Conservation (phyloP, 2,888 invertebrate genomes). For the Dasypogon diadema region DNA sequence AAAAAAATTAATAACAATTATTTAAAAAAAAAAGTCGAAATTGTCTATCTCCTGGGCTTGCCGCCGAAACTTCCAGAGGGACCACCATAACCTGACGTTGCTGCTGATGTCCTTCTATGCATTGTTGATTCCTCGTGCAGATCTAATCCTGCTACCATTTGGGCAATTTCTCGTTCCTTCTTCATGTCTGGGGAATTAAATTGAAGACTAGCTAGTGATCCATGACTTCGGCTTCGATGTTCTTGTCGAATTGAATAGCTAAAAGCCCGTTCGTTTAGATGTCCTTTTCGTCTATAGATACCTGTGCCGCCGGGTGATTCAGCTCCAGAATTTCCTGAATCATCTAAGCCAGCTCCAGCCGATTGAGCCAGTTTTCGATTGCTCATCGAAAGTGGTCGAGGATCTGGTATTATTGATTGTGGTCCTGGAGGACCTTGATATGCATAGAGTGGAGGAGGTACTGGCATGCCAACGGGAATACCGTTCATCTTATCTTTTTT, state of each 20-base stretch:
- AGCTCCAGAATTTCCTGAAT: slow-evolving; percentile 70
- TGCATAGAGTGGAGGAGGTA: slow-evolving; percentile 71
- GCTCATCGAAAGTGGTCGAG: slow-evolving; percentile 71
- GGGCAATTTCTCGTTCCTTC: slow-evolving; percentile 92
- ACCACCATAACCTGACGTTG: slow-evolving; percentile 57
- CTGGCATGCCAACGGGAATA: slow-evolving; percentile 69
- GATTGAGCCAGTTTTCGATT: slow-evolving; percentile 77
- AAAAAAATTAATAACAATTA: slow-evolving; percentile 24
- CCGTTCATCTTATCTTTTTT: slow-evolving; percentile 68
- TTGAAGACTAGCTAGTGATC: slow-evolving; percentile 90
- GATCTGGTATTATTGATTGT: slow-evolving; percentile 74
- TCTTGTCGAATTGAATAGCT: slow-evolving; percentile 95
- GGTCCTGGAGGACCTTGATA: slow-evolving; percentile 67
- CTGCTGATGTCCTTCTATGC: slow-evolving; percentile 61
- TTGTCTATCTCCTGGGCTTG: slow-evolving; percentile 66
- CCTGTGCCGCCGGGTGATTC: slow-evolving; percentile 78
- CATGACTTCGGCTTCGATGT: slow-evolving; percentile 92
- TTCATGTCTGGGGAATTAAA: slow-evolving; percentile 89
- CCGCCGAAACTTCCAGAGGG: slow-evolving; percentile 65
- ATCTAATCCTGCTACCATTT: slow-evolving; percentile 91
- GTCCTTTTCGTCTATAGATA: slow-evolving; percentile 92
- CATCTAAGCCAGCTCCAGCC: slow-evolving; percentile 75
- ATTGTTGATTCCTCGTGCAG: slow-evolving; percentile 77
- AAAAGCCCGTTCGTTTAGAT: slow-evolving; percentile 92
- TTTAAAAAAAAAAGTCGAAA: not conserved